Evolutionary conservation across 2,797 vertebrate genomes (phyloP).

Genomic region (Labeo calbasu): DNA sequence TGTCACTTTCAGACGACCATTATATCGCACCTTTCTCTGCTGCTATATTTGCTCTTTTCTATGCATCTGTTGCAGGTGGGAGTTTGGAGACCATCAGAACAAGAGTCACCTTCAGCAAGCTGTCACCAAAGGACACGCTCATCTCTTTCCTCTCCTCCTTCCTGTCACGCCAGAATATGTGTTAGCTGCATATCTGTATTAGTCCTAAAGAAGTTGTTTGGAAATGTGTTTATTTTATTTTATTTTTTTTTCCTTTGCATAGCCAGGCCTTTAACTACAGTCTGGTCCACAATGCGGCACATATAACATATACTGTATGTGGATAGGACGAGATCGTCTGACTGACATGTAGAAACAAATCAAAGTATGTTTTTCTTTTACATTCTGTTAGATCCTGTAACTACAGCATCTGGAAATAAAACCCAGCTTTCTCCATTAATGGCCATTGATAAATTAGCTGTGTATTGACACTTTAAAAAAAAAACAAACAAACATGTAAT

Average conservation of each 20-base stretch:
- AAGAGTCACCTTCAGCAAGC: slow-evolving; percentile 59
- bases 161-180: slow-evolving; percentile 43
- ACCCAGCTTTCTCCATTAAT: no score
- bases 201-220: slow-evolving; percentile 11
- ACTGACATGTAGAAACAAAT: not conserved
- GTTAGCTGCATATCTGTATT: slow-evolving; percentile 52
- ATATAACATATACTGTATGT: not conserved
- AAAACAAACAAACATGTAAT: no score
- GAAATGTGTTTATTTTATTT: not conserved
- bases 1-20: slow-evolving; percentile 59
- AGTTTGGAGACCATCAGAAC: slow-evolving; percentile 52
- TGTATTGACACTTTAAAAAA: not conserved
- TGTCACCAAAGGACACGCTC: slow-evolving; percentile 50
- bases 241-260: not conserved
- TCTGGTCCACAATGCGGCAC: not conserved
- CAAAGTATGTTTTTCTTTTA: not conserved
- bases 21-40: slow-evolving; percentile 53
- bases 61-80: slow-evolving; percentile 49
- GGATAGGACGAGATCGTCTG: not conserved
- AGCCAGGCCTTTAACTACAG: slow-evolving; percentile 3
- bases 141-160: slow-evolving; percentile 43
- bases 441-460: not conserved
- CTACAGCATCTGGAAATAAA: no score
- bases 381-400: no score
- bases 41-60: slow-evolving; percentile 54